Evolutionary conservation across 2,797 vertebrate species (phyloP).

Genomic region (Squalus acanthias): DNA sequence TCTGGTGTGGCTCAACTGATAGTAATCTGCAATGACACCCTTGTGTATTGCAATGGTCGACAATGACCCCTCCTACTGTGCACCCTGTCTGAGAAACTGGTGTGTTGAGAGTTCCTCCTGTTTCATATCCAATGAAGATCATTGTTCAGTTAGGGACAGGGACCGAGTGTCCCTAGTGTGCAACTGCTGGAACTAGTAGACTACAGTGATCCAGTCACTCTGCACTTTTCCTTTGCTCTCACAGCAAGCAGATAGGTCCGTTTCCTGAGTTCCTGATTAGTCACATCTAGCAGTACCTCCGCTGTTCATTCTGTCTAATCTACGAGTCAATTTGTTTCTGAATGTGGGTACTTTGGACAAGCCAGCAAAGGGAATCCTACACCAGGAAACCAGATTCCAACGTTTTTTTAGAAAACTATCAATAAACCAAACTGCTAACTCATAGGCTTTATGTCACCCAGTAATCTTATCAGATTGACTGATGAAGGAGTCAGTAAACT

Average conservation of each 20-base stretch:
- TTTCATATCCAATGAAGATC: neutral
- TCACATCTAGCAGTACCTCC: too few species aligned
- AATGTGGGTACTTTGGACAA: neutral
- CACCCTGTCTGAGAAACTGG: too few species aligned
- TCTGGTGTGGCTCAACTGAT: neutral
- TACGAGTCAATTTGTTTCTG: neutral
- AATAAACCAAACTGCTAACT: neutral
- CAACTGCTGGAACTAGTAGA: neutral
- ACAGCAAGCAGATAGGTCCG: neutral
- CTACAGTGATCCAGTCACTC: neutral
- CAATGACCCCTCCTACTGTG: neutral
- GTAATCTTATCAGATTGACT: neutral
- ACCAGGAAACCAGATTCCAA: neutral
- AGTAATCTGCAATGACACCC: neutral
- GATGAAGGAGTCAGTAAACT: neutral
- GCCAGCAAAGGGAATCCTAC: neutral
- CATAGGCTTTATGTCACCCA: neutral
- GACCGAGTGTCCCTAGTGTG: neutral
- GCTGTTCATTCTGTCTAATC: neutral
- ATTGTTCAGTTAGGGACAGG: neutral
- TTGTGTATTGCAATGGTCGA: neutral
- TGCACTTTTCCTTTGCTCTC: neutral
- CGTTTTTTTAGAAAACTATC: neutral
- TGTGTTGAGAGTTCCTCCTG: neutral
- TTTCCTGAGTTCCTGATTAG: neutral